Conservation (phyloP, 2,888 invertebrate genomes). For the Autographa gamma region DNA sequence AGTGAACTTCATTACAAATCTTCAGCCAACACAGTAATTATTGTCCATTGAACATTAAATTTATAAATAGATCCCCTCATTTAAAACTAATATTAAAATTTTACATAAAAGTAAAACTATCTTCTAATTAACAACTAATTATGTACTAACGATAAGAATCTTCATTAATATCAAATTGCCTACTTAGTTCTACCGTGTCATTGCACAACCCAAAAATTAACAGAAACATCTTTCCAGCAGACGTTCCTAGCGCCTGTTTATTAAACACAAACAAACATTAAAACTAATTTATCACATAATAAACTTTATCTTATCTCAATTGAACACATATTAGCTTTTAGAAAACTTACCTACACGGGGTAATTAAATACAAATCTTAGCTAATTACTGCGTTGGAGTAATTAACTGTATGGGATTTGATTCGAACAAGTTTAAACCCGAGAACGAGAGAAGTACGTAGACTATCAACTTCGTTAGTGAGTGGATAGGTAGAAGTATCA, state of each 20-base stretch:
- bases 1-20: background rate
- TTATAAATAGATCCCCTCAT: too few relatives aligned
- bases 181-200: constrained; percentile 18
- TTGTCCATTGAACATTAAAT: too few relatives aligned
- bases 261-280: constrained; percentile 36
- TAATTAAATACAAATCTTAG: constrained; percentile 72
- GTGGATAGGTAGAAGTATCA: constrained; percentile 58
- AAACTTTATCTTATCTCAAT: constrained; percentile 60
- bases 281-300: constrained; percentile 52
- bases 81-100: constrained; percentile 27
- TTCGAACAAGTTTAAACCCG: constrained; percentile 53
- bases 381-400: constrained; percentile 69
- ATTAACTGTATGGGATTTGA: constrained; percentile 57
- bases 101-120: constrained; percentile 27
- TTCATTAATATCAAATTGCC: constrained; percentile 36
- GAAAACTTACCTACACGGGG: constrained; percentile 58
- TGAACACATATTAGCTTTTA: constrained; percentile 60
- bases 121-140: constrained; percentile 43
- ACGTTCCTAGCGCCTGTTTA: constrained; percentile 19
- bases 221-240: constrained; percentile 11
- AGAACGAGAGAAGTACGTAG: constrained; percentile 28
- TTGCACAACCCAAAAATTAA: constrained; percentile 18
- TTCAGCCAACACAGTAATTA: background rate
- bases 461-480: constrained; percentile 62
- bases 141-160: constrained; percentile 22